These are phyloP conservation scores for Papilio polytes DNA, from an alignment of 1,140 invertebrate species.

Conservation along the genomic window DNA sequence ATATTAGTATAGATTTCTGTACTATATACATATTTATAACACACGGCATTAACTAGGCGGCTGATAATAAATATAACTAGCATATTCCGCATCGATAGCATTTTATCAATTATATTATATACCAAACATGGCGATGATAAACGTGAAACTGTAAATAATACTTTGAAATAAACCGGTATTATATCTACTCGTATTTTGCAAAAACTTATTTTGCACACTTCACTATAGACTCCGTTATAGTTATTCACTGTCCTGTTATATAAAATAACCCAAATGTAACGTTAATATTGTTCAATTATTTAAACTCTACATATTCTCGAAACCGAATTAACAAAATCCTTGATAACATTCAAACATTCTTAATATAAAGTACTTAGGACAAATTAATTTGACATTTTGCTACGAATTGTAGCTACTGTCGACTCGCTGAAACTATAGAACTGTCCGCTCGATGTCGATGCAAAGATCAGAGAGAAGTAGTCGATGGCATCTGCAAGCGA, in stretches of 20 bases:
- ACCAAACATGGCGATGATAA: constrained; percentile 17
- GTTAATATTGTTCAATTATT: neutral
- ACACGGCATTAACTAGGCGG: neutral
- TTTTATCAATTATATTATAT: constrained; percentile 24
- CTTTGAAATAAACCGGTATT: constrained; percentile 13
- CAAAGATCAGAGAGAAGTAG: constrained; percentile 35
- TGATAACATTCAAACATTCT: neutral
- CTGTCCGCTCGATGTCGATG: constrained; percentile 59
- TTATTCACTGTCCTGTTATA: too few relatives aligned
- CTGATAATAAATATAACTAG: constrained; percentile 15
- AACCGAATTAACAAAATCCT: neutral
- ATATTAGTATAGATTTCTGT: neutral
- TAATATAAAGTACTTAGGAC: neutral
- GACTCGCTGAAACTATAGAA: constrained; percentile 45
- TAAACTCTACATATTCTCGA: neutral
- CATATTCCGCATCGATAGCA: constrained; percentile 15
- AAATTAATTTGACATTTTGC: neutral
- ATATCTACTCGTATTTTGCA: neutral
- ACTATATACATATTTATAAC: neutral
- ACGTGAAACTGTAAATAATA: constrained; percentile 4
- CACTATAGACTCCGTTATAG: neutral
- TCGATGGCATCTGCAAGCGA: constrained; percentile 70
- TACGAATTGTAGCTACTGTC: neutral
- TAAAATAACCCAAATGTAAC: too few relatives aligned
- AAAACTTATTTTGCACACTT: neutral